Percentiles rank a stretch among this genome's conserved stretches.
phyloP scores from a whole-genome alignment of 2,113 vertebrate genomes.

The Gnathonemus echidnorhynchus region DNA sequence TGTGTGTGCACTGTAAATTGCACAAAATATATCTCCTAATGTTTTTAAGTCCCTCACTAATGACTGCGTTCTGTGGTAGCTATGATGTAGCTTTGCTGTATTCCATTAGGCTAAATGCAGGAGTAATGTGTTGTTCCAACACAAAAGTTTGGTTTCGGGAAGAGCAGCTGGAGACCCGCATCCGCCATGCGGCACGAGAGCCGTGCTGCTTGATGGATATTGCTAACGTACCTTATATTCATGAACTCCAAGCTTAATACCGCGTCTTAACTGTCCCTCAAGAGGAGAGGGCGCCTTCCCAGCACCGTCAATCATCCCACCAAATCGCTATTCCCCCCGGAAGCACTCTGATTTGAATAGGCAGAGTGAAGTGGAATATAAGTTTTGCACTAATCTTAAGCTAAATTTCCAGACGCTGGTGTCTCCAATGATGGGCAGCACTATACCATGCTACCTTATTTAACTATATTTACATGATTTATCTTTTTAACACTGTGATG shows the following conservation, averaged over 20 bases:
- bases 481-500: background rate
- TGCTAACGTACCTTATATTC: constrained; percentile 54
- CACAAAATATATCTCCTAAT: constrained; percentile 8
- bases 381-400: background rate
- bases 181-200: constrained; percentile 37
- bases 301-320: constrained; percentile 15
- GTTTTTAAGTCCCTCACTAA: constrained; percentile 46
- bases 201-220: constrained; percentile 50
- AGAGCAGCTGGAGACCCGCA: constrained; percentile 61
- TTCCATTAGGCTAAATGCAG: constrained; percentile 56
- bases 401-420: background rate
- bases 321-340: background rate
- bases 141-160: constrained; percentile 58
- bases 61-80: constrained; percentile 35
- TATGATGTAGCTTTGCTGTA: constrained; percentile 50
- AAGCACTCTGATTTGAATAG: constrained; percentile 19
- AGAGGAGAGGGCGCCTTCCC: constrained; percentile 13
- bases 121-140: constrained; percentile 60
- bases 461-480: background rate
- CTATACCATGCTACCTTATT: background rate
- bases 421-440: background rate
- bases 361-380: background rate
- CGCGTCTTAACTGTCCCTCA: constrained; percentile 20
- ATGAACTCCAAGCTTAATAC: constrained; percentile 40
- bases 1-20: constrained; percentile 13